Percentiles rank a stretch among this genome's conserved stretches.
Evolutionary conservation across 2,113 vertebrate genomes (phyloP).

Genomic region (Salvator merianae): DNA sequence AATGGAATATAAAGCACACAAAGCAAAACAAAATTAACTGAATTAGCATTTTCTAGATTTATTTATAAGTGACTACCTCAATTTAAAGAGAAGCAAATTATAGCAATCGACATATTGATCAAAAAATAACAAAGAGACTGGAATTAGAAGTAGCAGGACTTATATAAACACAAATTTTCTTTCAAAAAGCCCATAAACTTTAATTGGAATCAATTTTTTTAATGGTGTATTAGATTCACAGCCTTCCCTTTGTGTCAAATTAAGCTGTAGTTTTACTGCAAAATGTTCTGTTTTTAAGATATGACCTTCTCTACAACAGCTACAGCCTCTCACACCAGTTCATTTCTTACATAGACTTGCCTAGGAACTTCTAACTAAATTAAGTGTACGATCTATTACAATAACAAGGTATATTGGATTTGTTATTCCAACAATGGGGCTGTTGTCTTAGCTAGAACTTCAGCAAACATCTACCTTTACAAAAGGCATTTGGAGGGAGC

Average conservation of each 20-base stretch:
- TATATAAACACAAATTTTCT: background rate
- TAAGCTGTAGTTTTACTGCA: background rate
- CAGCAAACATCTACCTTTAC: background rate
- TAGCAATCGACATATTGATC: background rate
- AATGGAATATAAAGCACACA: background rate
- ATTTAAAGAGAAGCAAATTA: background rate
- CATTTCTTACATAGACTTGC: background rate
- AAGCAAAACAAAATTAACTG: background rate
- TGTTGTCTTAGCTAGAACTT: background rate
- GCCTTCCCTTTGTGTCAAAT: background rate
- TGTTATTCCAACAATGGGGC: background rate
- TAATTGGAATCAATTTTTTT: background rate
- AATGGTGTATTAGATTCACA: conserved; percentile 5
- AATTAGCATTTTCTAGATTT: background rate
- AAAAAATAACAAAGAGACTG: background rate
- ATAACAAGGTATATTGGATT: background rate
- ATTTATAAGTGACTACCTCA: background rate
- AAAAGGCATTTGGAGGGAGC: background rate
- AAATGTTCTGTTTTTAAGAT: background rate
- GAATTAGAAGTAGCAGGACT: background rate
- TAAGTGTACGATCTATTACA: background rate
- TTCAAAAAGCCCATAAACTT: background rate
- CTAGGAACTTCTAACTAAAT: background rate
- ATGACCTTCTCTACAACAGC: background rate
- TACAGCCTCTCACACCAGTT: background rate